Base-by-base conservation (phyloP, 1,140 invertebrate genomes). In the Polyergus mexicanus region DNA sequence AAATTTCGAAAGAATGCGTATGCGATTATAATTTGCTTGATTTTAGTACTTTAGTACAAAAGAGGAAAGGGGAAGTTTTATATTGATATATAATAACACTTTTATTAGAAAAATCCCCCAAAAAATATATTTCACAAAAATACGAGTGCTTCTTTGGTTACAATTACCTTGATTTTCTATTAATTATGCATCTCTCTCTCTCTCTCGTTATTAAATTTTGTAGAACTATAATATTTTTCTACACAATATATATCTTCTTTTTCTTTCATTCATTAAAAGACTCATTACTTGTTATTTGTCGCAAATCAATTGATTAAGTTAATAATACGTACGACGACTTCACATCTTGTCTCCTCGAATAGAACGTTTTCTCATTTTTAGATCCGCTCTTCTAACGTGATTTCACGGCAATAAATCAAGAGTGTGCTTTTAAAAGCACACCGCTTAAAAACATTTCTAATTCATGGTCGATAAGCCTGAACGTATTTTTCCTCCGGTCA, bases 341-440 rank as follows among this genome's bases (percentile, higher is more conserved):
- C 32, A 32, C 3, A 4, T 32, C 3, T 32, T 3, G 44, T 35
- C 13, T 22, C 3, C 6, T 63, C 28, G 19, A 10, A 13, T 47
- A 54, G 44, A 35, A 19, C 11, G 10, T 10, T 38, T 19, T 28
- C 16, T 25, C 32, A 35, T 68, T 68, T 68, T 28, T 4, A 22
- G 4, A n/a, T 62, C 28, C 2, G 16, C 60, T 41, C 5, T 38
- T 41, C 25, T 11, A 32, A 38, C 13, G 54, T 56, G 66, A 74
- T 83, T 83, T 60, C 11, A 83, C 13, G 54, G 68, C 41, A 44
- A 41, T 62, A 83, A 81, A 83, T 74, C 38, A 28, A 19, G 25
- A 58, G 16, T 2, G 6, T 35, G 35, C 19, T 47, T 51, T 51
- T 44, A 44, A 72, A 72, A 81, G 77, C 3, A 41, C 22, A 35